Evolutionary conservation across 2,888 invertebrate genomes (phyloP).

Genomic region (Anoplius nigerrimus): DNA sequence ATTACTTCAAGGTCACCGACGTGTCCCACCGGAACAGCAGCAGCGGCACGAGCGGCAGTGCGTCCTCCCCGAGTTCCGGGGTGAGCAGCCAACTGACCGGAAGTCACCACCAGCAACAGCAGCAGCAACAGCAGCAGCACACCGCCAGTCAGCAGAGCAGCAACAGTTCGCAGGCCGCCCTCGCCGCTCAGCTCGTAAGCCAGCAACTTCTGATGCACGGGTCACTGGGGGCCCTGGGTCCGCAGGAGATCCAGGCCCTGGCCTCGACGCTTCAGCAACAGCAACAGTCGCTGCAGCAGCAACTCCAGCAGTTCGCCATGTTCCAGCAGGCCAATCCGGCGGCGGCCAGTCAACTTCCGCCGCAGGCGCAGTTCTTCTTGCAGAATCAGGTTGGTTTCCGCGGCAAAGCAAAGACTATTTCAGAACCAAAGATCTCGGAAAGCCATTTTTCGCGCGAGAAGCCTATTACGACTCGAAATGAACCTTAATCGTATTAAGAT

Average conservation of each 20-base stretch:
- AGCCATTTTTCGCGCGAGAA: too few species aligned
- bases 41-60: slow-evolving; percentile 74
- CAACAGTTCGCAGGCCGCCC: slow-evolving; percentile 69
- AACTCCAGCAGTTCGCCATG: slow-evolving; percentile 81
- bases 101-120: slow-evolving; percentile 61
- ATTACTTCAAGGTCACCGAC: slow-evolving; percentile 73
- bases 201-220: slow-evolving; percentile 74
- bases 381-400: slow-evolving; percentile 81
- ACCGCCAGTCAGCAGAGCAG: slow-evolving; percentile 54
- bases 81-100: slow-evolving; percentile 75
- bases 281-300: slow-evolving; percentile 80
- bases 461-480: too few species aligned
- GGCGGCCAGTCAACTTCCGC: slow-evolving; percentile 75
- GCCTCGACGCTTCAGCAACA: slow-evolving; percentile 80
- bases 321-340: slow-evolving; percentile 78
- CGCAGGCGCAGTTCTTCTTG: slow-evolving; percentile 84
- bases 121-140: slow-evolving; percentile 51
- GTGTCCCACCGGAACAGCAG: slow-evolving; percentile 75
- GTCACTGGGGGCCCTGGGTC: slow-evolving; percentile 66
- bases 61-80: slow-evolving; percentile 75
- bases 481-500: too few species aligned
- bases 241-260: slow-evolving; percentile 75
- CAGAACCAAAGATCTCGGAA: too few species aligned
- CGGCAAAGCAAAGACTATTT: too few species aligned
- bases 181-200: slow-evolving; percentile 73